A percentile compares a stretch with the other conserved stretches of the same genome.
phyloP scores from a whole-genome alignment of 2,888 invertebrate species.

The Eumacrocentrus americanus region DNA sequence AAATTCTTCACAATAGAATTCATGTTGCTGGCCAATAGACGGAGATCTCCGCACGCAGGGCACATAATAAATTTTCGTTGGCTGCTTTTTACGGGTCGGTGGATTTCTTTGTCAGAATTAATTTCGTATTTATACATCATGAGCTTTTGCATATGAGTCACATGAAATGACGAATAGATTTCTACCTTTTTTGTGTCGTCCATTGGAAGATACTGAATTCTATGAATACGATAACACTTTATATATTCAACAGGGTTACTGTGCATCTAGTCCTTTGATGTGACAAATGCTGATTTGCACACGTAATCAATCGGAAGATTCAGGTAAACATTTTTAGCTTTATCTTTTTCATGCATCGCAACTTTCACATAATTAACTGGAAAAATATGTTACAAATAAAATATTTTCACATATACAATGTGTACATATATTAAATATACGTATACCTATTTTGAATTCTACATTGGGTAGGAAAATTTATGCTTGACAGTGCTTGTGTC shows the following conservation, averaged over 20 bases:
- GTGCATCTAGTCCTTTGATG: too few relatives aligned
- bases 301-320: too few relatives aligned
- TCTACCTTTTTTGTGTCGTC: not conserved
- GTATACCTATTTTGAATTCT: slow-evolving; percentile 2
- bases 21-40: slow-evolving; percentile 29
- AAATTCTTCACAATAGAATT: slow-evolving; percentile 1
- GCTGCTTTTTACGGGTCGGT: slow-evolving; percentile 54
- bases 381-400: not conserved
- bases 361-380: not conserved
- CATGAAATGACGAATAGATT: too few relatives aligned
- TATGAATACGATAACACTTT: too few relatives aligned
- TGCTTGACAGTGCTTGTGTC: slow-evolving; percentile 4
- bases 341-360: too few relatives aligned
- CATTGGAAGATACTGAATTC: not conserved
- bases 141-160: slow-evolving; percentile 39
- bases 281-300: too few relatives aligned
- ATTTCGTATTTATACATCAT: slow-evolving; percentile 53
- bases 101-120: slow-evolving; percentile 57
- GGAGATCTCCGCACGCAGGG: slow-evolving; percentile 4
- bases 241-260: too few relatives aligned
- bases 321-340: too few relatives aligned
- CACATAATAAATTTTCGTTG: not conserved
- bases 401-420: not conserved
- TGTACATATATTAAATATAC: not conserved
- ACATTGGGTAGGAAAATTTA: slow-evolving; percentile 1